Evolutionary conservation across 2,113 vertebrate species (phyloP), one percentile per base, ranked within the genome.

Genomic region (Picathartes gymnocephalus): DNA sequence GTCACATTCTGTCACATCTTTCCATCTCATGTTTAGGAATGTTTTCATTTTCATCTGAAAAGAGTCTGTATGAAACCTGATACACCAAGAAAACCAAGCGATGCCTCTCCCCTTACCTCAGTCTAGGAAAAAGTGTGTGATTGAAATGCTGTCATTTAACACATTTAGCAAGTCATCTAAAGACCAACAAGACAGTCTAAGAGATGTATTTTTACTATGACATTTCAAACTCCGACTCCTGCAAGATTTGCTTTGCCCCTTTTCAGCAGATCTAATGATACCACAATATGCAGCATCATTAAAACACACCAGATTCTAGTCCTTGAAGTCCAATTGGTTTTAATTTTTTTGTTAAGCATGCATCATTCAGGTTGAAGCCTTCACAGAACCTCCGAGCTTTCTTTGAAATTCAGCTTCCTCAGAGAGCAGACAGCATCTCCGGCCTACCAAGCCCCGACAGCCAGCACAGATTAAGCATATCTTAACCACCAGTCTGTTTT

Each of bases 381-480:
- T 57, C 66, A 76, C 4, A 54, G 47, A 78, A 40, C 19, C 30
- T 70, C n/a, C 0, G 1, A 88, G 47, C 27, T 18, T 50, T 31
- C 48, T 92, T 6, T 30, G 44, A 82, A 82, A 50, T 14, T 80
- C 25, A 57, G 31, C 24, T 92, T 71, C 23, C 60, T 31, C 47
- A 33, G 33, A 68, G 18, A 82, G 81, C 19, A 33, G 54, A 33
- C 30, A 88, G 68, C 50, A 62, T 40, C 53, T 62, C n/a, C 12
- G 86, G 61, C 35, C 39, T 33, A 71, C 15, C 31, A 66, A 33
- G 35, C 64, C 30, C 47, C 85, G 51, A 70, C 24, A 74, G 56
- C 24, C 27, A 82, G 33, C 47, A 79, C 1, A 0, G 30, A 35
- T 12, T 51, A 84, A 64, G 51, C 0, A 0, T 3, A 53, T 48